These are phyloP conservation scores for Vanessa cardui DNA, from an alignment of 2,888 invertebrate genomes.

Conservation along the genomic window DNA sequence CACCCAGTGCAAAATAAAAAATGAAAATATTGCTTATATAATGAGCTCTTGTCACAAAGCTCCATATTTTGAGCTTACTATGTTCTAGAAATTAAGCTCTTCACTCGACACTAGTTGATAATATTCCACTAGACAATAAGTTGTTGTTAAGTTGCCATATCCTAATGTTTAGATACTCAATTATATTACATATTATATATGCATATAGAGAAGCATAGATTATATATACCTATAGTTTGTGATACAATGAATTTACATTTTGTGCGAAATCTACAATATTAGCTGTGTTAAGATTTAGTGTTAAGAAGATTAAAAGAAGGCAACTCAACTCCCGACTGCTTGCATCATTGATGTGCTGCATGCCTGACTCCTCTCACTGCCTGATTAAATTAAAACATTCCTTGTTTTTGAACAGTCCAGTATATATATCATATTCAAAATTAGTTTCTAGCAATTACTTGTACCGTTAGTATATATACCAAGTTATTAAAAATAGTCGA, in stretches of 20 bases:
- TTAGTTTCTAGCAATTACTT: conserved; percentile 5
- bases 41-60: conserved; percentile 13
- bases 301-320: conserved; percentile 30
- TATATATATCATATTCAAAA: conserved; percentile 12
- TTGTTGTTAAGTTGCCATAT: conserved; percentile 81
- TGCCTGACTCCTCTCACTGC: conserved; percentile 17
- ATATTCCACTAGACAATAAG: conserved; percentile 82
- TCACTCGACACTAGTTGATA: conserved; percentile 38
- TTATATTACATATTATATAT: conserved; percentile 70
- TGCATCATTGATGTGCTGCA: background rate
- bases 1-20: background rate
- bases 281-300: conserved; percentile 50
- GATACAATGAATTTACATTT: conserved; percentile 81
- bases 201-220: conserved; percentile 72
- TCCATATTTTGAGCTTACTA: conserved; percentile 8
- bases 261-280: conserved; percentile 69
- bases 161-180: conserved; percentile 80
- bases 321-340: background rate
- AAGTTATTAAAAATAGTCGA: background rate
- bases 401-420: conserved; percentile 7
- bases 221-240: conserved; percentile 78
- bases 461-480: background rate
- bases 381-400: conserved; percentile 26
- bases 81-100: conserved; percentile 14
- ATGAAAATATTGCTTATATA: conserved; percentile 5